Percentiles rank a stretch among this genome's conserved stretches.
Conservation (phyloP, 1,140 invertebrate species). For the Drosophila jambulina region DNA sequence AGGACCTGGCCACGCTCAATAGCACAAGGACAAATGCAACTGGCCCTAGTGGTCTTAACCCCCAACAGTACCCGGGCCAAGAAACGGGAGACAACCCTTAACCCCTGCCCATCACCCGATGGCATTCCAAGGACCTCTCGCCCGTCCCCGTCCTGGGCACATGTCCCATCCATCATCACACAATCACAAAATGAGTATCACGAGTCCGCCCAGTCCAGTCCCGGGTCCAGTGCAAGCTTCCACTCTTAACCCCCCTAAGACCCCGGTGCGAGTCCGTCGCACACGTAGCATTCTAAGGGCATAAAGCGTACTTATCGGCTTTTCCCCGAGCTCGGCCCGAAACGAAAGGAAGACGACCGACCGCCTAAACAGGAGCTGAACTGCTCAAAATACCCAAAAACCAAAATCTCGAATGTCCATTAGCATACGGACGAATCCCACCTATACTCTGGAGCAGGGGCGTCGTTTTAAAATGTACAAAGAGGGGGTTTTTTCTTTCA, state of each 20-base stretch:
- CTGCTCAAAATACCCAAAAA: constrained; percentile 83
- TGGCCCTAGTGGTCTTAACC: constrained; percentile 31
- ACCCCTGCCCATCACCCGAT: constrained; percentile 18
- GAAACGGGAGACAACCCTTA: constrained; percentile 3
- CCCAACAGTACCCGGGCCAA: constrained; percentile 1
- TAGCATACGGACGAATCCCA: constrained; percentile 72
- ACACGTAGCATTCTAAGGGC: constrained; percentile 80
- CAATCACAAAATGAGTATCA: constrained; percentile 84
- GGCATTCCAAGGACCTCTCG: constrained; percentile 58
- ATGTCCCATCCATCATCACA: constrained; percentile 82
- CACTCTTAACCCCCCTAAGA: not conserved
- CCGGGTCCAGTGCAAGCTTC: constrained; percentile 23
- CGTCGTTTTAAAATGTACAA: not conserved
- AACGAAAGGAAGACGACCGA: constrained; percentile 10
- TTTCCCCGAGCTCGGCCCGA: constrained; percentile 61
- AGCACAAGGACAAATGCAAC: constrained; percentile 68
- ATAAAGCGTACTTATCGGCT: constrained; percentile 83
- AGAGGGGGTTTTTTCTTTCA: not conserved
- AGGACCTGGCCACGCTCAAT: constrained; percentile 52
- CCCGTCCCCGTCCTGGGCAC: constrained; percentile 28
- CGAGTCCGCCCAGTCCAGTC: constrained; percentile 46
- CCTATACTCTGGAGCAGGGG: constrained; percentile 35
- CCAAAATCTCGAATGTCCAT: constrained; percentile 84
- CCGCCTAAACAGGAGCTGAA: constrained; percentile 60
- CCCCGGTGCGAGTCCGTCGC: constrained; percentile 17